phyloP scores from a whole-genome alignment of 1,140 invertebrate genomes.

The Zaprionus camerounensis region DNA sequence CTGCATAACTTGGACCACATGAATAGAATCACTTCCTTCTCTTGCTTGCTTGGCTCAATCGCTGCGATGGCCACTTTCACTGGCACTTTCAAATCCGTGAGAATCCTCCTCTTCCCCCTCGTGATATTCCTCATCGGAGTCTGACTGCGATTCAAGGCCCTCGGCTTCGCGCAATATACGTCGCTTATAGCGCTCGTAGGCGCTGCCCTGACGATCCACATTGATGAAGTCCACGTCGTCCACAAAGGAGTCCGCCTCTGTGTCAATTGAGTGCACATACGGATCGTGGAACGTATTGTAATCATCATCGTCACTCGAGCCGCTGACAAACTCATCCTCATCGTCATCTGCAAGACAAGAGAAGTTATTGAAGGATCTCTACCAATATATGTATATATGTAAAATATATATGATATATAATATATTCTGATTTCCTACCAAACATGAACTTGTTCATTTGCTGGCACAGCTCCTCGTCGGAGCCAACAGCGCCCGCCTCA shows the following conservation, averaged over 20 bases:
- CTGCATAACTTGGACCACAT: not conserved
- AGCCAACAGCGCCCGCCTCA: conserved; percentile 57
- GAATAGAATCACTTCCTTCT: not conserved
- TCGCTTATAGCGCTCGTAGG: conserved; percentile 86
- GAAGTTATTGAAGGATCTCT: not conserved
- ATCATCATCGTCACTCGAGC: conserved; percentile 84
- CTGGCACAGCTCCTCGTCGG: conserved; percentile 73
- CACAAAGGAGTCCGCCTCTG: conserved; percentile 78
- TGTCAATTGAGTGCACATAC: conserved; percentile 84
- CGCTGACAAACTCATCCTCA: conserved; percentile 60
- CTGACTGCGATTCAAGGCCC: conserved; percentile 76
- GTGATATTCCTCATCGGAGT: conserved; percentile 65
- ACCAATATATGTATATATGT: too few species aligned
- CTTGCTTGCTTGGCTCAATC: conserved; percentile 9
- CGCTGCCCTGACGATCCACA: conserved; percentile 85
- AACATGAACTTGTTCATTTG: conserved; percentile 76
- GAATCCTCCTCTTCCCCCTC: not conserved
- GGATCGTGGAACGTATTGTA: conserved; percentile 77
- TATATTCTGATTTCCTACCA: conserved; percentile 40
- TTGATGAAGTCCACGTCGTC: conserved; percentile 85
- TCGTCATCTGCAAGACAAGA: conserved; percentile 57
- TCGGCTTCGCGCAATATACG: conserved; percentile 74
- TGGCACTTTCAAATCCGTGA: conserved; percentile 53
- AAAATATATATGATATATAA: not conserved
- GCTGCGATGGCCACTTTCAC: conserved; percentile 75